phyloP scores from a whole-genome alignment of 2,113 vertebrate species.

The Microtus pennsylvanicus region DNA sequence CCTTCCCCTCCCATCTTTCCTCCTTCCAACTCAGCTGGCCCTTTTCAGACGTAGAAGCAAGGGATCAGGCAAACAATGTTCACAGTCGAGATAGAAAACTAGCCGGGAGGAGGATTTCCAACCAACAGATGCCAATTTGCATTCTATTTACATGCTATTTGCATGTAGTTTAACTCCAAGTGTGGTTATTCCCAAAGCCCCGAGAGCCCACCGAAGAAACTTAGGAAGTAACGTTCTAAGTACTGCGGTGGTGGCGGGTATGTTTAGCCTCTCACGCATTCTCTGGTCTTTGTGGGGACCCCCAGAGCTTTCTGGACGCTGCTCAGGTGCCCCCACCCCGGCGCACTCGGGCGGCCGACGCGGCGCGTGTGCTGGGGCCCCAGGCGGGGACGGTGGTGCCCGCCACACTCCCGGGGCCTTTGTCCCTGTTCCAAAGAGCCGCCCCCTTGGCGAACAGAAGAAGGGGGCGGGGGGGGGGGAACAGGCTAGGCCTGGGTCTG shows the following conservation, averaged over 20 bases:
- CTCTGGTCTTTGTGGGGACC: neutral
- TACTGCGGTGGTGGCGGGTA: neutral
- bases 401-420: slow-evolving; percentile 76
- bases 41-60: slow-evolving; percentile 22
- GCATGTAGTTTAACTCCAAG: slow-evolving; percentile 33
- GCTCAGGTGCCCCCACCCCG: neutral
- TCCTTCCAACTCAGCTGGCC: slow-evolving; percentile 18
- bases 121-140: slow-evolving; percentile 44
- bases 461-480: neutral
- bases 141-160: slow-evolving; percentile 47
- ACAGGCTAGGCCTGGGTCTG: neutral
- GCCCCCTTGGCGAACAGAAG: neutral
- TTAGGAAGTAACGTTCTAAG: slow-evolving; percentile 55
- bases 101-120: neutral
- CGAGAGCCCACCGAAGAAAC: slow-evolving; percentile 17
- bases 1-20: neutral
- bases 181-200: neutral
- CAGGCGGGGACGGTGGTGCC: slow-evolving; percentile 47
- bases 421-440: slow-evolving; percentile 72
- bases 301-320: neutral
- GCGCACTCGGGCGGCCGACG: slow-evolving; percentile 70
- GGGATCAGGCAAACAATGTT: neutral
- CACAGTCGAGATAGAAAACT: neutral
- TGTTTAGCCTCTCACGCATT: slow-evolving; percentile 22
- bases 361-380: slow-evolving; percentile 70